Conservation (phyloP, 2,113 vertebrate genomes). For the Macaca nemestrina region DNA sequence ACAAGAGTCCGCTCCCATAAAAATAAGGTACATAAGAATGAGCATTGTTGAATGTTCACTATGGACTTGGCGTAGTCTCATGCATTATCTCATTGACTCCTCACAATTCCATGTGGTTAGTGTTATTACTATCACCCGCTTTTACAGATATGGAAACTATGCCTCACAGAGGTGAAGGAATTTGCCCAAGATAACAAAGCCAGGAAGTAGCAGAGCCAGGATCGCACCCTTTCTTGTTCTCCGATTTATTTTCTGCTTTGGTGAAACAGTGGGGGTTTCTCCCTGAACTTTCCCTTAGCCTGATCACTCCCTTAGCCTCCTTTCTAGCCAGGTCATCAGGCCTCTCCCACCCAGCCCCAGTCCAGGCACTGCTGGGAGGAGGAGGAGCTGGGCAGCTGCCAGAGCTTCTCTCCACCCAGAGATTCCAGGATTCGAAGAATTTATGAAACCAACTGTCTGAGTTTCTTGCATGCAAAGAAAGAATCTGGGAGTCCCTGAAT, state of each 20-base stretch:
- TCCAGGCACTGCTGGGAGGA: background rate
- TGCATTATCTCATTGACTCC: background rate
- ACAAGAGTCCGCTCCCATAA: background rate
- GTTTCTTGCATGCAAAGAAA: conserved; percentile 31
- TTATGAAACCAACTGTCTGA: conserved; percentile 59
- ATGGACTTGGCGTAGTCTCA: background rate
- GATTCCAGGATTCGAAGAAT: conserved; percentile 64
- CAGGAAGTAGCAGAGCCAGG: background rate
- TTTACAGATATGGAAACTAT: conserved; percentile 31
- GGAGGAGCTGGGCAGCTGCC: background rate
- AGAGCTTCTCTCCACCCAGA: conserved; percentile 47
- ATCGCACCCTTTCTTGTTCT: background rate
- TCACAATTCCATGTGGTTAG: background rate
- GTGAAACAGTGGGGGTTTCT: background rate
- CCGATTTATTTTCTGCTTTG: conserved; percentile 16
- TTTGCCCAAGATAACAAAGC: conserved; percentile 31
- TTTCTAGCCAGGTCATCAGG: background rate
- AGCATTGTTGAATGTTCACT: background rate
- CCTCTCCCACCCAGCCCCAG: background rate
- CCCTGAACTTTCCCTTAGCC: background rate
- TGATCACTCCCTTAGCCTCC: background rate
- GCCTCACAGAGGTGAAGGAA: background rate
- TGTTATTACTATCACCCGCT: background rate
- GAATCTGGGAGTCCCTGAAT: conserved; percentile 13
- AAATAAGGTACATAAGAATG: background rate